Evolutionary conservation across 2,113 vertebrate genomes (phyloP).

Genomic region (Glaucidium brasilianum): DNA sequence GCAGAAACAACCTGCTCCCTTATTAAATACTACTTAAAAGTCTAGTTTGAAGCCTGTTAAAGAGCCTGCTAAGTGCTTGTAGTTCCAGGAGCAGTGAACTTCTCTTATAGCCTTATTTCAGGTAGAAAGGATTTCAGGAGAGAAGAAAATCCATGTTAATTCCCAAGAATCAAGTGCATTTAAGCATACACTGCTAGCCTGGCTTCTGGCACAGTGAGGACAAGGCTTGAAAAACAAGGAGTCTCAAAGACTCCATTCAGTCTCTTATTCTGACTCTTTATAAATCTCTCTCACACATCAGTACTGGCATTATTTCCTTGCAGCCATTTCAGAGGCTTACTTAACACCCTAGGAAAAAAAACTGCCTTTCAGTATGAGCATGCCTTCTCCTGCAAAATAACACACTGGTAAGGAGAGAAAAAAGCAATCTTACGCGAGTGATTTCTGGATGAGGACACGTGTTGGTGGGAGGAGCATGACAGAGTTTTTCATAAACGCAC

Average conservation of each 20-base stretch:
- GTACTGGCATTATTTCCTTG: slow-evolving; percentile 22
- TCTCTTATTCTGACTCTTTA: slow-evolving; percentile 18
- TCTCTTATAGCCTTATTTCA: background rate
- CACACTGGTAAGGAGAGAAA: background rate
- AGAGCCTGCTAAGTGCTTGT: background rate
- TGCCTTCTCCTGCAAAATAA: background rate
- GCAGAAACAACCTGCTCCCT: background rate
- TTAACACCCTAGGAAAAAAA: background rate
- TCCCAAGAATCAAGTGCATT: background rate
- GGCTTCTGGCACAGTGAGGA: background rate
- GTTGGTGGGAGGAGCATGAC: slow-evolving; percentile 31
- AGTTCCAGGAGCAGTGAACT: background rate
- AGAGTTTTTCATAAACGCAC: slow-evolving; percentile 82
- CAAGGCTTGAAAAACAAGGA: slow-evolving; percentile 16
- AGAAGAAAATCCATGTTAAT: background rate
- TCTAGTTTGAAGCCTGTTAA: background rate
- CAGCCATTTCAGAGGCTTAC: slow-evolving; percentile 40
- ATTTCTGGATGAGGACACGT: slow-evolving; percentile 85
- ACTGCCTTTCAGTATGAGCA: background rate
- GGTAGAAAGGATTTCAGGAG: background rate
- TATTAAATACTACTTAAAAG: background rate
- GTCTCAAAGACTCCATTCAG: slow-evolving; percentile 50
- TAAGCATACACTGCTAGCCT: background rate
- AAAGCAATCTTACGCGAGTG: slow-evolving; percentile 78
- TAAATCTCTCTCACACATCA: slow-evolving; percentile 28